Evolutionary conservation across 1,140 invertebrate species (phyloP).

Genomic region (Oedothorax gibbosus): DNA sequence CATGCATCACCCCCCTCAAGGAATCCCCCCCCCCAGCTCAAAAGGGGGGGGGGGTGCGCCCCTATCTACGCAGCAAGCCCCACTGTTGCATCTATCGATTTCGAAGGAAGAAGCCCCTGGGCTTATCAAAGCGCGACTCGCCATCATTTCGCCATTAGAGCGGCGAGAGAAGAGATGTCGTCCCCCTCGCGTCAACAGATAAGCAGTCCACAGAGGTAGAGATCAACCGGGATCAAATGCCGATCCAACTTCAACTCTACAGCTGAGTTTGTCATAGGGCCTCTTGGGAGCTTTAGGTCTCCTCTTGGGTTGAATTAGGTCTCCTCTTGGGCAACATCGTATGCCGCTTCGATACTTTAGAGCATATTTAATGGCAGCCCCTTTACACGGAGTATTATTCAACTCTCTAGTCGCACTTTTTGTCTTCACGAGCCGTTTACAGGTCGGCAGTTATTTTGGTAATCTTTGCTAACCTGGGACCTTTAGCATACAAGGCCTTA

Average conservation of each 20-base stretch:
- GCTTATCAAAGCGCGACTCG: constrained; percentile 32
- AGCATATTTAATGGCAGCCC: no score
- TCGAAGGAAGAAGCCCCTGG: not conserved
- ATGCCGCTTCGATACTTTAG: no score
- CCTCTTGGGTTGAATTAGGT: constrained; percentile 6
- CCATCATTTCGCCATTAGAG: constrained; percentile 57
- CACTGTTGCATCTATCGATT: not conserved
- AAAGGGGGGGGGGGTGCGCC: not conserved
- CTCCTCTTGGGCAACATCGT: constrained; percentile 34
- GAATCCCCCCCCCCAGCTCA: constrained; percentile 2
- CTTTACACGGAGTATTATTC: no score
- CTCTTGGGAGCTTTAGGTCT: no score
- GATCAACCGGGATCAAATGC: constrained; percentile 20
- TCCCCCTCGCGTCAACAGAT: constrained; percentile 12
- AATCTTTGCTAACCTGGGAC: no score
- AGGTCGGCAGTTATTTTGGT: no score
- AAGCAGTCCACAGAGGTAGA: constrained; percentile 2
- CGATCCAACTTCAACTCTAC: not conserved
- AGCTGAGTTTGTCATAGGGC: no score
- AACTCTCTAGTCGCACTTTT: no score
- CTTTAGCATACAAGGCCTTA: no score
- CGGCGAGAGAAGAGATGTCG: constrained; percentile 29
- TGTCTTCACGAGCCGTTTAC: no score
- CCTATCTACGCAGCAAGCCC: not conserved
- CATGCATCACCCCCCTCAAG: not conserved